These are phyloP conservation scores for Hanleya hanleyi DNA, from an alignment of 2,888 invertebrate species.

Conservation along the genomic window DNA sequence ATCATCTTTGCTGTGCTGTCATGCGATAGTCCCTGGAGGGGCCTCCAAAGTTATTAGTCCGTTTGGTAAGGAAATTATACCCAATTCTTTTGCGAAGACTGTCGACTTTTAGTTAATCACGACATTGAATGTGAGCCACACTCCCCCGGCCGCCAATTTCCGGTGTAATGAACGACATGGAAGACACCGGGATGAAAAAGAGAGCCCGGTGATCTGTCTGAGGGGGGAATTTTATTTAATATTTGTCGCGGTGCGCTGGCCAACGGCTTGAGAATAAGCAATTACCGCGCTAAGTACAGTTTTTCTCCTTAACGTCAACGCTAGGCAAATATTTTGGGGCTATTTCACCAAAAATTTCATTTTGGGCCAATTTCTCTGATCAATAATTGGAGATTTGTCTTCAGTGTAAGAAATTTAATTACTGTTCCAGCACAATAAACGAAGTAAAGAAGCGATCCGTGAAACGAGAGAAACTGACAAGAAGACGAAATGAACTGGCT, in stretches of 20 bases:
- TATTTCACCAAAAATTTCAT: conserved; percentile 3
- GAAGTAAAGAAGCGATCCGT: conserved; percentile 2
- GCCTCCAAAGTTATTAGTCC: neutral
- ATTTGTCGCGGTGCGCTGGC: conserved; percentile 5
- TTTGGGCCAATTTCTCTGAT: conserved; percentile 7
- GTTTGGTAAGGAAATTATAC: neutral
- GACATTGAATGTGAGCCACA: neutral
- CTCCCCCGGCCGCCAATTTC: neutral
- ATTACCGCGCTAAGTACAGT: neutral
- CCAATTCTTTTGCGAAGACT: neutral
- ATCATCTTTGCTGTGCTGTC: too few species aligned
- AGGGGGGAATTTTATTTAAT: conserved; percentile 5
- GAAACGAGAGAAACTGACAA: conserved; percentile 1
- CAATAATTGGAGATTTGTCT: conserved; percentile 10
- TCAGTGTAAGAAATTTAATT: conserved; percentile 11
- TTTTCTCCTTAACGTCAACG: neutral
- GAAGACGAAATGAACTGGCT: neutral
- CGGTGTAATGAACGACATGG: neutral
- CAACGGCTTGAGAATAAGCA: conserved; percentile 1
- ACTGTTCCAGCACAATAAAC: neutral
- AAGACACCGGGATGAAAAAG: neutral
- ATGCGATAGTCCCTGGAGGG: neutral
- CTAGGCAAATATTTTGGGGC: conserved; percentile 7
- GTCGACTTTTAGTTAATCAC: neutral
- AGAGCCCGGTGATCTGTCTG: neutral